phyloP scores from a whole-genome alignment of 2,797 vertebrate genomes.

The Morus bassanus region DNA sequence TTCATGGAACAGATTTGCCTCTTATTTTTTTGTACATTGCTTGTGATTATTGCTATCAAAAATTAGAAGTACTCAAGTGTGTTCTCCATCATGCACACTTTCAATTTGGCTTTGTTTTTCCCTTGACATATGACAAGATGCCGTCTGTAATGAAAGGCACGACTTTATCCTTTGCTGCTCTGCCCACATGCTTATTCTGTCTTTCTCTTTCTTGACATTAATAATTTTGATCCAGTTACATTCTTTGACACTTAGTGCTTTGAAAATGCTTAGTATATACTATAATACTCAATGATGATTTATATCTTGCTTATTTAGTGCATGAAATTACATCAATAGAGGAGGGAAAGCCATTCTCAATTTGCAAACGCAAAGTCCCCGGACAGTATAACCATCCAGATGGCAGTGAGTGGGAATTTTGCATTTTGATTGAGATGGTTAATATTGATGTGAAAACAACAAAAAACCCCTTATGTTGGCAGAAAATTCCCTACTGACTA shows the following conservation, averaged over 20 bases:
- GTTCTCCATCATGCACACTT: neutral
- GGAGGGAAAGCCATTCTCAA: neutral
- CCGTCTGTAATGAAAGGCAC: neutral
- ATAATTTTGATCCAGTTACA: neutral
- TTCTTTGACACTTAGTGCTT: neutral
- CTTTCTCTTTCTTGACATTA: neutral
- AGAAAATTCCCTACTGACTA: neutral
- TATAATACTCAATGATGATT: neutral
- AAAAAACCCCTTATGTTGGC: neutral
- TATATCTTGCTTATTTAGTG: neutral
- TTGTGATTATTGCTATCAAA: neutral
- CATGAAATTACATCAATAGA: neutral
- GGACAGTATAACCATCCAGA: neutral
- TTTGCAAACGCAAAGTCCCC: neutral
- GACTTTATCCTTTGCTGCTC: neutral
- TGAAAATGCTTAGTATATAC: neutral
- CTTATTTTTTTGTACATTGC: neutral
- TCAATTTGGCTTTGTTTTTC: neutral
- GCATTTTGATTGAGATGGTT: slow-evolving; percentile 12
- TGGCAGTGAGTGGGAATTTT: slow-evolving; percentile 11
- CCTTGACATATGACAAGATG: neutral
- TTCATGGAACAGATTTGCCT: neutral
- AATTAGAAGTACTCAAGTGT: neutral
- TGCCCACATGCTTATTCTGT: neutral
- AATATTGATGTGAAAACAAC: neutral